Evolutionary conservation across 2,797 vertebrate species (phyloP), one percentile per base, ranked within the genome.

Genomic region (Peromyscus melanophrys): DNA sequence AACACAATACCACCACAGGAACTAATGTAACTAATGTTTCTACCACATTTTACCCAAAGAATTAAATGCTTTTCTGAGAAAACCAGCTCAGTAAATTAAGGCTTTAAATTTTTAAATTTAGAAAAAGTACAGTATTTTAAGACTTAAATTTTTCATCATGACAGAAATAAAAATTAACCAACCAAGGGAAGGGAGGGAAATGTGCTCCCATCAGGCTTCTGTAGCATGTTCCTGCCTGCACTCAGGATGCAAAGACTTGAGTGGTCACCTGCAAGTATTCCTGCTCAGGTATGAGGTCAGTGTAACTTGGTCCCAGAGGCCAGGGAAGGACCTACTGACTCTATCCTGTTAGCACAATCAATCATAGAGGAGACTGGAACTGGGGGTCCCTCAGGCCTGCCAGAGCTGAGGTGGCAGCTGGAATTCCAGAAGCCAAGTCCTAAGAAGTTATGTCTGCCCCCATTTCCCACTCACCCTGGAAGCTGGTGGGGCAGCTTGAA

Each of bases 61-160:
- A 69, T 69, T 86, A 69, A 52, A n/a, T 49, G 63, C 43, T 86
- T 67, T 67, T 52, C 83, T 52, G 43, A 46, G 43, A 86, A 69
- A 86, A 86, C 43, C 3, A 86, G 43, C 43, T 69, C 29, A 65
- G 63, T 37, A 86, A 67, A 27, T 88, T 73, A n/a, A 59, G 46
- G 46, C n/a, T 78, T 88, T 77, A 52, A 29, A 78, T 8, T 12
- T 83, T 71, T 88, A 78, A 69, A 77, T 83, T 88, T 61, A 95
- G 61, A 40, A 43, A 52, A 75, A 52, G n/a, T 73, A 65, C 40
- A 43, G 71, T 27, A 25, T 73, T 87, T 61, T 69, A 86, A 52
- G 63, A 69, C 46, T 52, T 86, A 69, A 69, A 52, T 69, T 86
- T 86, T 69, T 86, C 12, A 86, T n/a, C 21, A 14, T 49, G 34